Base-by-base conservation (phyloP, 1,140 invertebrate genomes). In the Leptonema lineaticorne region DNA sequence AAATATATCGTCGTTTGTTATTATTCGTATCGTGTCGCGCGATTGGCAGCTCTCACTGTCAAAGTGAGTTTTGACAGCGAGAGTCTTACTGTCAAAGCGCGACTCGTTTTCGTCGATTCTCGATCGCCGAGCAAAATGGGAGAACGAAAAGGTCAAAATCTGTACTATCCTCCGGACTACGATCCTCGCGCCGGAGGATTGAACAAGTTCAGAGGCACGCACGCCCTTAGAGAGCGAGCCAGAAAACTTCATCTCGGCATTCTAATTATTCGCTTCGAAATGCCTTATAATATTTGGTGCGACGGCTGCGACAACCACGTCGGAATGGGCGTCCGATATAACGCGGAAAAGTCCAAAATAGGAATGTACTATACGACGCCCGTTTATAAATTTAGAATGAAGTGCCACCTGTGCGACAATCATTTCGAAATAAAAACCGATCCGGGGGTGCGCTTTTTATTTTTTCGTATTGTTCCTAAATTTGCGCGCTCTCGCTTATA, bases 261-360 rank as follows among this genome's bases (percentile, higher is more conserved):
- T 70, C 87, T 99, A 33, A 96, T 99, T 53, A 98, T 99, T 71
- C 87, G 97, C 64, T 99, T 99, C 88, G 98, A 99, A 84, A 97
- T 99, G 96, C 98, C 98, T 0, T 99, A 97, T 75, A 99, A 99
- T 81, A 99, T 99, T 72, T 99, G 96, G 96, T 98, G 96, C 75
- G 91, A 96, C 58, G 96, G 96, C 27, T 99, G 98, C 79, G 90
- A 92, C 59, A 99, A 97, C 84, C 97, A 98, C 77, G 96, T 99
- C 72, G 98, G 96, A 24, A 99, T 98, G 95, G 97, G 98, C 22
- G 97, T 99, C 0, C 85, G 94, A 63, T 99, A 99, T 77, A 99
- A 99, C 84, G 97, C 98, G 4, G 97, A 99, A 78, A 99, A 99
- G 80, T 96, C 88, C 5, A 99, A 99, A 86, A 86, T 97, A 74